A percentile compares a stretch with the other conserved stretches of the same genome.
These are phyloP conservation scores for Falcaria lacertinaria DNA, from an alignment of 2,888 invertebrate species.

Conservation along the genomic window DNA sequence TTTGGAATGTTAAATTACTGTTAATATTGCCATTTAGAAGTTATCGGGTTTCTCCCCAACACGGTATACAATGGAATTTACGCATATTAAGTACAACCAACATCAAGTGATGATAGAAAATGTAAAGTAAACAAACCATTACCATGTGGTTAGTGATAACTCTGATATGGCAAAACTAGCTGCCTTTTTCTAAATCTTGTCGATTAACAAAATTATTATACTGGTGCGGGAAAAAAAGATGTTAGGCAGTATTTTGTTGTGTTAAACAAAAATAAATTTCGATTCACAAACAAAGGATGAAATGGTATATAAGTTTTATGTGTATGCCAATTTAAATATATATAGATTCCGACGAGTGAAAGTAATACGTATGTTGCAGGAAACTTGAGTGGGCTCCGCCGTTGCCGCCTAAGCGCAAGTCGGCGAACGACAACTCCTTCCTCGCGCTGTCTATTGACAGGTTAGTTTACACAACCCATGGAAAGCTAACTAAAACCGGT, in stretches of 20 bases:
- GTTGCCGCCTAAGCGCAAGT: constrained; percentile 87
- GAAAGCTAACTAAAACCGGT: constrained; percentile 2
- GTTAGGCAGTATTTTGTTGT: no score
- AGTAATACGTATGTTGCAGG: constrained; percentile 60
- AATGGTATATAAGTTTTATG: no score
- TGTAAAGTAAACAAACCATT: not conserved
- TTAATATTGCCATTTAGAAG: no score
- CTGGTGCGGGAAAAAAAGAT: no score
- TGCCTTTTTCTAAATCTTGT: no score
- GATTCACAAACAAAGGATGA: no score
- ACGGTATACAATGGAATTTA: no score
- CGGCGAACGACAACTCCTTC: constrained; percentile 71
- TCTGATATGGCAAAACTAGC: not conserved
- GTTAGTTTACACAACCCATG: constrained; percentile 52
- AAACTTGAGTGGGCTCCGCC: constrained; percentile 87
- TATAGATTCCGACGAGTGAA: constrained; percentile 26
- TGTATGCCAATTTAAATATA: no score
- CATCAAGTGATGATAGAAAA: not conserved
- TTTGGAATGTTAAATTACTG: no score
- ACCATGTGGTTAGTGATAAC: not conserved
- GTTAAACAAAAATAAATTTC: no score
- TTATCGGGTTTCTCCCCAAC: not conserved
- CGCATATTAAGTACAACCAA: no score
- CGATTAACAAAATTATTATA: not conserved
- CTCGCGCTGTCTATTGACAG: constrained; percentile 81